Evolutionary conservation across 2,797 vertebrate species (phyloP), one percentile per base, ranked within the genome.

Genomic region (Phataginus tricuspis): DNA sequence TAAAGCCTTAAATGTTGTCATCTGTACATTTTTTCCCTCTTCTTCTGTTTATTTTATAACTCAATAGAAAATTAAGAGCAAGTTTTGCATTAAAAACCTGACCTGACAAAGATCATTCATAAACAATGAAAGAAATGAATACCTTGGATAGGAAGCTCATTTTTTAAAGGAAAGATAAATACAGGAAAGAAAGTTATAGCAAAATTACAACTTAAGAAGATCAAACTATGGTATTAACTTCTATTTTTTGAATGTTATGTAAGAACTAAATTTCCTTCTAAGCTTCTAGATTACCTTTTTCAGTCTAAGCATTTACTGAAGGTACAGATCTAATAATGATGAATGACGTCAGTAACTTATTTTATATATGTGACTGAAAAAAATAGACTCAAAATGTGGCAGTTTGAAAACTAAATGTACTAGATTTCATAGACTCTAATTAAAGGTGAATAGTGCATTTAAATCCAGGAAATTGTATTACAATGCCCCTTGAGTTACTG

Each of bases 391-490:
- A 82, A 82, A 72, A 18, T 71, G 34, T 1, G 4, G 18, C 23
- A 25, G 10, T 19, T 51, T 74, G 45, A 95, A 94, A 92, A 53
- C 9, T 71, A 93, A 84, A 91, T 92, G n/a, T 37, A 71, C 15
- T 55, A 29, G 49, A 74, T 80, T 90, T 89, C 55, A 82, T 37
- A 84, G 23, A 79, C 82, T 90, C 27, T 88, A 74, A 82, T 92
- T 77, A 90, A 77, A 74, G 31, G 11, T 91, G 19, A 88, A 84
- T 63, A 68, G 39, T 83, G 34, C 27, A 61, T 83, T 84, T 78
- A 78, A 92, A 64, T 95, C 21, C 42, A 63, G 34, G 31, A 79
- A 77, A 78, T 87, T 18, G 86, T 80, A 51, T 31, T 23, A 69
- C 2, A 83, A 15, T 87, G 69, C 4, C 21, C 88, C 63, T 90